A percentile compares a stretch with the other conserved stretches of the same genome.
Evolutionary conservation across 1,140 invertebrate genomes (phyloP).

Genomic region (Pectinophora gossypiella): DNA sequence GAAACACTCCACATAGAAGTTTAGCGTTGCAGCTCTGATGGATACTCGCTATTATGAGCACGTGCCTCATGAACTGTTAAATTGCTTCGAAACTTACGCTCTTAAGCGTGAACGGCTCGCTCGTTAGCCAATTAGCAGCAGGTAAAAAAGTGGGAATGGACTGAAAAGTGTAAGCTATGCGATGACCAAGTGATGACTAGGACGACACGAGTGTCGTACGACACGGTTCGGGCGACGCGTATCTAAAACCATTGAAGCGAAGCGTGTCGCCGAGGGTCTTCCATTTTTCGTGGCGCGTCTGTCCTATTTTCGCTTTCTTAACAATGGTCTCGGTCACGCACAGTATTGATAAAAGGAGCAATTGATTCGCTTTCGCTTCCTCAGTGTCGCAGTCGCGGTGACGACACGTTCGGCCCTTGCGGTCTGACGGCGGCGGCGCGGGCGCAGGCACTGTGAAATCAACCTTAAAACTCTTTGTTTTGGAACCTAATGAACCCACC

Average conservation of each 20-base stretch:
- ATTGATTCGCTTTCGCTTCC: slow-evolving; percentile 71
- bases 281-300: slow-evolving; percentile 46
- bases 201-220: slow-evolving; percentile 9
- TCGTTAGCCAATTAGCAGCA: slow-evolving; percentile 1
- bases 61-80: slow-evolving; percentile 26
- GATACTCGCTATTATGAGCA: slow-evolving; percentile 12
- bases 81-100: not conserved
- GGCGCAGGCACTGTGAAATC: slow-evolving; percentile 30
- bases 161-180: slow-evolving; percentile 11
- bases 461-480: slow-evolving; percentile 27
- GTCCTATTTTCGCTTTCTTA: slow-evolving; percentile 62
- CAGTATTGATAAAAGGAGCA: slow-evolving; percentile 37
- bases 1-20: slow-evolving; percentile 30
- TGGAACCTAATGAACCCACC: not conserved
- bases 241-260: slow-evolving; percentile 13
- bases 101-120: not conserved
- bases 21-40: slow-evolving; percentile 20
- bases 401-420: slow-evolving; percentile 56
- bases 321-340: slow-evolving; percentile 68
- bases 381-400: slow-evolving; percentile 25
- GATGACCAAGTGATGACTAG: not conserved
- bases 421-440: slow-evolving; percentile 21
- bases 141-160: not conserved
- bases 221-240: slow-evolving; percentile 25
- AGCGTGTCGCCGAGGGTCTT: slow-evolving; percentile 45